A percentile compares a stretch with the other conserved stretches of the same genome.
Evolutionary conservation across 2,888 invertebrate species (phyloP).

Genomic region (Cheilosia pagana): DNA sequence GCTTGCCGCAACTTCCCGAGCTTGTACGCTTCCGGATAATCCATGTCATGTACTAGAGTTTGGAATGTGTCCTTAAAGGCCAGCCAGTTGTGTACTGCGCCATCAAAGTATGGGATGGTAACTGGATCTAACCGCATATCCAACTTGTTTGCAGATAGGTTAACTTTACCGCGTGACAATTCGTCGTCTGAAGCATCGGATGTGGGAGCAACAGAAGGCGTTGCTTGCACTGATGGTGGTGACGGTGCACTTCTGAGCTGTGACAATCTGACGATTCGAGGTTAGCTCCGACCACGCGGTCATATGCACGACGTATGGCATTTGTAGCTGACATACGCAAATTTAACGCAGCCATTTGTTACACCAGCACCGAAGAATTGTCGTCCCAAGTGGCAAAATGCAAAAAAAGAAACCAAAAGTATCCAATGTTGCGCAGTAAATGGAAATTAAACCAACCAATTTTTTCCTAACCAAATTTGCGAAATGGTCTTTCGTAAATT

Average conservation of each 20-base stretch:
- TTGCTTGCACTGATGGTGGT: background rate
- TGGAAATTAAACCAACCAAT: too few relatives aligned
- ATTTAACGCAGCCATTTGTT: too few relatives aligned
- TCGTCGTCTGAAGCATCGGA: background rate
- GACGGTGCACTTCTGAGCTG: too few relatives aligned
- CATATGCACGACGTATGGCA: background rate
- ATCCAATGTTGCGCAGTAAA: too few relatives aligned
- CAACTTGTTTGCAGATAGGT: background rate
- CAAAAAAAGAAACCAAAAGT: too few relatives aligned
- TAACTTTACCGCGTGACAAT: background rate
- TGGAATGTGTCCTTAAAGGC: conserved; percentile 26
- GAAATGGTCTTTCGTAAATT: too few relatives aligned
- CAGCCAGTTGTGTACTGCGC: too few relatives aligned
- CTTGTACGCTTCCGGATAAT: conserved; percentile 71
- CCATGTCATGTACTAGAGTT: conserved; percentile 26
- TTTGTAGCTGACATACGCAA: conserved; percentile 7
- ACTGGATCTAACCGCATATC: conserved; percentile 29
- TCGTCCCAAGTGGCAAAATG: too few relatives aligned
- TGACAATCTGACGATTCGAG: background rate
- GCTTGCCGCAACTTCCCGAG: conserved; percentile 49
- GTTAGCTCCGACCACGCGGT: conserved; percentile 5
- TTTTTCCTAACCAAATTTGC: too few relatives aligned
- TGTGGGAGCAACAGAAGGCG: too few relatives aligned
- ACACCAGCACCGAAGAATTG: too few relatives aligned
- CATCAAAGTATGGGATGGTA: conserved; percentile 6